A percentile compares a stretch with the other conserved stretches of the same genome.
phyloP scores from a whole-genome alignment of 2,113 vertebrate genomes.

The Hemiscyllium ocellatum region DNA sequence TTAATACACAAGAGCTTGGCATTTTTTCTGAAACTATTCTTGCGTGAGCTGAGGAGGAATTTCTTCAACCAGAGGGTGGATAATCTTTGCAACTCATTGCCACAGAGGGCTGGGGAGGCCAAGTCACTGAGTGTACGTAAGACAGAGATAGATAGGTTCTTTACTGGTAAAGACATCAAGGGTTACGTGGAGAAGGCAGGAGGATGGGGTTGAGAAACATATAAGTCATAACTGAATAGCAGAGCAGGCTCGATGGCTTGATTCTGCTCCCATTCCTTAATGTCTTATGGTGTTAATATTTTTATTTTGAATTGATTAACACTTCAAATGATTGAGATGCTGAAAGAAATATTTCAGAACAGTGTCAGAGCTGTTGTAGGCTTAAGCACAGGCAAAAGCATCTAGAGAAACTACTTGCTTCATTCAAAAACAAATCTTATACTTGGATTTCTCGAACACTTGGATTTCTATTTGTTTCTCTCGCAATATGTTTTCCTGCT shows the following conservation, averaged over 20 bases:
- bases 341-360: background rate
- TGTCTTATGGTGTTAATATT: background rate
- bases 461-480: background rate
- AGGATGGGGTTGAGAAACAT: too few species aligned
- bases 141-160: too few species aligned
- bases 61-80: too few species aligned
- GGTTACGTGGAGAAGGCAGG: too few species aligned
- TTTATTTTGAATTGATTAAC: background rate
- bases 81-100: too few species aligned
- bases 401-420: background rate
- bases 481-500: background rate
- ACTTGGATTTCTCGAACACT: background rate
- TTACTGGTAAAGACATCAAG: too few species aligned
- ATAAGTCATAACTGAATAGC: too few species aligned
- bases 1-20: background rate
- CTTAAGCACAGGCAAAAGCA: background rate
- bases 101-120: too few species aligned
- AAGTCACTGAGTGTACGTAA: too few species aligned
- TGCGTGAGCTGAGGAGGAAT: background rate
- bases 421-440: background rate
- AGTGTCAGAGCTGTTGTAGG: background rate
- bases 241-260: too few species aligned
- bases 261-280: too few species aligned
- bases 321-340: background rate
- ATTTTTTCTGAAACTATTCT: background rate